Evolutionary conservation across 2,113 vertebrate species (phyloP).

Genomic region (Lasiurus cinereus): DNA sequence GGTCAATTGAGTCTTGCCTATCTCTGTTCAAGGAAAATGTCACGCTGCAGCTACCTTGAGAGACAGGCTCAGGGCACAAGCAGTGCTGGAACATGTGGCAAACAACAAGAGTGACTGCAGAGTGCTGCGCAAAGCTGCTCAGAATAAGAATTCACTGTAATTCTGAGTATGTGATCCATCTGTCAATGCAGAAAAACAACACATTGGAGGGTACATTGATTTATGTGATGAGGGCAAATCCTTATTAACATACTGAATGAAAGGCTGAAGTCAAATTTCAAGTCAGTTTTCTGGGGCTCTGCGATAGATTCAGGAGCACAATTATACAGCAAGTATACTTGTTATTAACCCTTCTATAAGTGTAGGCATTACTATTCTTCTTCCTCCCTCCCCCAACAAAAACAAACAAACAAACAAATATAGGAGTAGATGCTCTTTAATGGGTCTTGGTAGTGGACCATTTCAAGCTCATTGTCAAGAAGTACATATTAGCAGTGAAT

Average conservation of each 20-base stretch:
- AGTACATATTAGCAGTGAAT: background rate
- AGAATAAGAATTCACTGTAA: conserved; percentile 12
- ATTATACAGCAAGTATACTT: background rate
- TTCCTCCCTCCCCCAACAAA: background rate
- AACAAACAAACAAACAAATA: background rate
- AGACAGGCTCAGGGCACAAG: background rate
- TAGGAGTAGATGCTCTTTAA: background rate
- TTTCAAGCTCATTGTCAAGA: background rate
- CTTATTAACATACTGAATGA: conserved; percentile 57
- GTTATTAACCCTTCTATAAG: background rate
- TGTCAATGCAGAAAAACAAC: conserved; percentile 56
- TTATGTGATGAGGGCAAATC: conserved; percentile 51
- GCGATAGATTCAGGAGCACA: background rate
- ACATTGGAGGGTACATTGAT: conserved; percentile 7
- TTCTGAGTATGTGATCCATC: conserved; percentile 49
- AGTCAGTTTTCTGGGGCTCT: conserved; percentile 9
- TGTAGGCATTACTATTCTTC: background rate
- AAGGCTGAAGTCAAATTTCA: conserved; percentile 52
- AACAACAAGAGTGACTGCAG: background rate
- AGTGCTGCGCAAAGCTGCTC: conserved; percentile 8
- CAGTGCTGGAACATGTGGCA: background rate
- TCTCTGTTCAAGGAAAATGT: conserved; percentile 59
- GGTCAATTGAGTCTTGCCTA: conserved; percentile 66
- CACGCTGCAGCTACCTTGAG: background rate
- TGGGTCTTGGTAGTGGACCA: background rate